These are phyloP conservation scores for Sebastes dallii DNA, from an alignment of 2,797 vertebrate genomes.

Conservation along the genomic window DNA sequence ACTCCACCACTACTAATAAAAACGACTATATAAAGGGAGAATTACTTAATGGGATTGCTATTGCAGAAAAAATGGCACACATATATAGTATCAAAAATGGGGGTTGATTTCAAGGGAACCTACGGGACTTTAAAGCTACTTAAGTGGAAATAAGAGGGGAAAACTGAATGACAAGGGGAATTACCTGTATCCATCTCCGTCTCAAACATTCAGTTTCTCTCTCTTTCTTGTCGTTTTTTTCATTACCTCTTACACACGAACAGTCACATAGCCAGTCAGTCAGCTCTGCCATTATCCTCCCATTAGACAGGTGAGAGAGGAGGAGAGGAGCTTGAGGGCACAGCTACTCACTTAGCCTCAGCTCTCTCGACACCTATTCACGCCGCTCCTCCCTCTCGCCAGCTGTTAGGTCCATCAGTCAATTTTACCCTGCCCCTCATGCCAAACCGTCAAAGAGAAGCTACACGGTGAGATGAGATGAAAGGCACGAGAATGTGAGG, in stretches of 20 bases:
- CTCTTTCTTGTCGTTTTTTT: not conserved
- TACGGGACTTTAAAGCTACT: not conserved
- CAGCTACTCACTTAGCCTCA: slow-evolving; percentile 45
- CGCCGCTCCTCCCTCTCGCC: slow-evolving; percentile 45
- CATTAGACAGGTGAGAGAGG: slow-evolving; percentile 58
- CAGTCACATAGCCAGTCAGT: slow-evolving; percentile 17
- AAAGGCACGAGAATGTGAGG: slow-evolving; percentile 8
- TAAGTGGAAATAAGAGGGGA: not conserved
- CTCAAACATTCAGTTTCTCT: not conserved
- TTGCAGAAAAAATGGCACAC: not conserved
- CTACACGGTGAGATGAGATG: not conserved
- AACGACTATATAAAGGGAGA: not conserved
- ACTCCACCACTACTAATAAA: not conserved
- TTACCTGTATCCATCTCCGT: not conserved
- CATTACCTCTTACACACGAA: not conserved
- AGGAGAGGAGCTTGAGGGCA: slow-evolving; percentile 49
- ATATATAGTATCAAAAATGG: not conserved
- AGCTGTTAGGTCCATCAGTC: slow-evolving; percentile 51
- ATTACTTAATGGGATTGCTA: not conserved
- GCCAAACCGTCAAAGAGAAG: slow-evolving; percentile 9
- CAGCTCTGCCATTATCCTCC: slow-evolving; percentile 53
- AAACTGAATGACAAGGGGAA: not conserved
- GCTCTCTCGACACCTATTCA: slow-evolving; percentile 63
- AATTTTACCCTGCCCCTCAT: slow-evolving; percentile 2
- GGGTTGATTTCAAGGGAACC: not conserved